Evolutionary conservation across 2,797 vertebrate genomes (phyloP).

Genomic region (Hirundo rustica): DNA sequence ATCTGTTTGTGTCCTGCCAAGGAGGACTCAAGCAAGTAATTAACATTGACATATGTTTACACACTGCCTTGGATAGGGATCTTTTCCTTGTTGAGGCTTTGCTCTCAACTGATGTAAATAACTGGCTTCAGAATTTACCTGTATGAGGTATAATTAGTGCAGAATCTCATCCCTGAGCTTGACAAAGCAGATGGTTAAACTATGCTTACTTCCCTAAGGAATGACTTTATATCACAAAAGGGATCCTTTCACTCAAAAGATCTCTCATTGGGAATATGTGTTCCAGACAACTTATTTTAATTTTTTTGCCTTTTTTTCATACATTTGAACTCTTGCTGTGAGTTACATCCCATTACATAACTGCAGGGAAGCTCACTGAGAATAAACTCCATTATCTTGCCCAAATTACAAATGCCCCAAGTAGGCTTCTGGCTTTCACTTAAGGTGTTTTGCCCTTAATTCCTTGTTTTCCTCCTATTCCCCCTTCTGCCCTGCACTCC

Average conservation of each 20-base stretch:
- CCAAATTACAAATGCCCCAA: neutral
- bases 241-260: neutral
- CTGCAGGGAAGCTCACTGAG: neutral
- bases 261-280: neutral
- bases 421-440: neutral
- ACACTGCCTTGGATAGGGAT: neutral
- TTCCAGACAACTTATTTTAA: neutral
- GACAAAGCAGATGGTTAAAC: constrained; percentile 5
- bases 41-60: constrained; percentile 8
- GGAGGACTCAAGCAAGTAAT: neutral
- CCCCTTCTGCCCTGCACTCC: neutral
- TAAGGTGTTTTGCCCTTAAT: neutral
- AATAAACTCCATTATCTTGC: neutral
- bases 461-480: neutral
- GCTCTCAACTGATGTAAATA: neutral
- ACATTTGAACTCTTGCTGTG: neutral
- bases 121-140: neutral
- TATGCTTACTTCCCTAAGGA: neutral
- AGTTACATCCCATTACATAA: neutral
- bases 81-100: neutral
- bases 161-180: neutral
- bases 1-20: neutral
- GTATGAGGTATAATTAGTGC: neutral
- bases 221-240: neutral
- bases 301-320: neutral